Conservation (phyloP, 2,888 invertebrate genomes). For the Tupiocoris notatus region DNA sequence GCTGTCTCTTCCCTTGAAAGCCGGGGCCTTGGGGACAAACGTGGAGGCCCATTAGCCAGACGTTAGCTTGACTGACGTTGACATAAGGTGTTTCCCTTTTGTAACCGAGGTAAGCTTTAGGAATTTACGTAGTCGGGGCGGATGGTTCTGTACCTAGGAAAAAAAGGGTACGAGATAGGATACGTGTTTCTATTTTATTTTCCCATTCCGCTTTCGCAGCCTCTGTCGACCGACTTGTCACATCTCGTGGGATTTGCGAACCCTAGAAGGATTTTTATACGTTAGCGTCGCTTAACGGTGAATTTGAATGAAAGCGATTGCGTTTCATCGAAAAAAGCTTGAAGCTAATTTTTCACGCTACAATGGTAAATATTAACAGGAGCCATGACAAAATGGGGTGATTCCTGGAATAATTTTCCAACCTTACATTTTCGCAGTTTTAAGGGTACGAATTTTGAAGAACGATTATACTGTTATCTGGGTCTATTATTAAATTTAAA, state of each 20-base stretch:
- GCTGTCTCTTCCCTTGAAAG: neutral
- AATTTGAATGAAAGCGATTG: too few species aligned
- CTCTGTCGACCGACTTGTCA: neutral
- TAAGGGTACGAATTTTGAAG: too few species aligned
- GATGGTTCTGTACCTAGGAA: neutral
- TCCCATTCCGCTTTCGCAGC: neutral
- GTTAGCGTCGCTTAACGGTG: too few species aligned
- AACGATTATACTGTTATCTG: too few species aligned
- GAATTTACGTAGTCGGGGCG: neutral
- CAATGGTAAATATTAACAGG: too few species aligned
- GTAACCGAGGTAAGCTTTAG: conserved; percentile 1
- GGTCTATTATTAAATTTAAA: too few species aligned
- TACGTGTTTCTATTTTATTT: neutral
- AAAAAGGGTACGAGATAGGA: neutral
- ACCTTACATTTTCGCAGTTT: too few species aligned
- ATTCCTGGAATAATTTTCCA: too few species aligned
- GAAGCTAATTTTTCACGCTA: too few species aligned
- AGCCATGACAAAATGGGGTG: too few species aligned
- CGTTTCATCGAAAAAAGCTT: too few species aligned
- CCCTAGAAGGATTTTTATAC: too few species aligned
- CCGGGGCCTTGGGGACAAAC: conserved; percentile 2
- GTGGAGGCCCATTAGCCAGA: conserved; percentile 17
- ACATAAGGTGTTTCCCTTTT: conserved; percentile 21
- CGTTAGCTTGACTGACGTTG: conserved; percentile 26
- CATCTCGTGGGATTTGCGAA: neutral